Base-by-base conservation (phyloP, 2,888 invertebrate species). In the Amphipyra tragopoginis region DNA sequence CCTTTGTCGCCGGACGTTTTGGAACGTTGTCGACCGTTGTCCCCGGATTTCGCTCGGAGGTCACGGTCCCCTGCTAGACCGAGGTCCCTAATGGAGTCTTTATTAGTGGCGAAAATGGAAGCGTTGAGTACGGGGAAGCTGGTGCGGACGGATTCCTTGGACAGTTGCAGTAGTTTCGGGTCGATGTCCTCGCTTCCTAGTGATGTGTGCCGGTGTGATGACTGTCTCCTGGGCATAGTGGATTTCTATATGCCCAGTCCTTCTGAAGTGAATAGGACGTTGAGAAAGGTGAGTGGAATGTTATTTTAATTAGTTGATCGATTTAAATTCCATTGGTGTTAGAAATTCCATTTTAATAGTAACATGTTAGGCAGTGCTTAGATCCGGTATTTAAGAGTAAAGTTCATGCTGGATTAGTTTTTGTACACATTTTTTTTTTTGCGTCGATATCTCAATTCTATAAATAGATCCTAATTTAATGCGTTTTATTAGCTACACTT, bases 21-120 rank as follows among this genome's bases (percentile, higher is more conserved):
- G 51, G 90, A 89, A 5, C 86, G 73, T 50, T 92, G 76, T 60
- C 82, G 92, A 13, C 90, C 93, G 0, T 74, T 95, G 8, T 93
- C 95, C 0, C 95, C 96, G 21, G 94, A 94, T 56, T 86, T 94
- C n/a, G 85, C 90, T 0, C 76, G 93, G 10, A 76, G 94, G 5
- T 92, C 93, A 1, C 85, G 93, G 0, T 95, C 96, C 21, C 96
- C 96, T 0, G 95, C 94, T n/a, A 92, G 96, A 52, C 96, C 97
- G n/a, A 95, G 97, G 72, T 96, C 97, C n/a, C 91, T 98, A 29
- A 98, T 98, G 98, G 98, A 98, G 87, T 96, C 96, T 64, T 90
- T 98, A 58, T 93, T 98, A 57, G 96, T 97, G 45, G 97, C 97
- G 5, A 98, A 98, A 90, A 98, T 98, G 96, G 98, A 98, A 82